Evolutionary conservation across 2,113 vertebrate genomes (phyloP), one percentile per base, ranked within the genome.

Genomic region (Ochotona curzoniae): DNA sequence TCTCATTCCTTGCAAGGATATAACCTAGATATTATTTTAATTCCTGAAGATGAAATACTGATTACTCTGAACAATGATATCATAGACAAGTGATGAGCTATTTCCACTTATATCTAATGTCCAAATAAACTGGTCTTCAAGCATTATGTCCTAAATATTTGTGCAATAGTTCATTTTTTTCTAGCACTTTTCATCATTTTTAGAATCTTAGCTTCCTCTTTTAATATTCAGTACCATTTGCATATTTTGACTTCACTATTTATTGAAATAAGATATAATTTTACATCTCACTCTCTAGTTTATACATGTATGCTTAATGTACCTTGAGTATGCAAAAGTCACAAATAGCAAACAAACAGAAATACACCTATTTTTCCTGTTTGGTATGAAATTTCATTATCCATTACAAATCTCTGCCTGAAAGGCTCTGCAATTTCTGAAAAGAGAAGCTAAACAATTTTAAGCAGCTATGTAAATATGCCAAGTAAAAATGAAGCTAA

Each of bases 401-500:
- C 73, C 26, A 32, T 95, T 83, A 67, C 51, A 96, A 86, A 80
- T 93, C 94, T 51, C 26, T 71, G 32, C 30, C 67, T 80, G n/a
- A 87, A 92, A 51, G 38, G 26, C n/a, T 80, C 8, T 82, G 60
- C 90, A 57, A 32, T n/a, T 93, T 86, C 88, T 94, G n/a, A 90
- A 93, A 93, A 94, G 6, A 89, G 57, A 94, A 20, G 38, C 57
- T 95, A 94, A 88, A 76, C 38, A 91, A 79, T 93, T 96, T 94
- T 54, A 90, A 90, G 23, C 28, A 79, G 60, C 82, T 95, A 78
- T 94, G 85, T 87, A 95, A 95, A 95, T 94, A 93, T 86, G 88
- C 95, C 92, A 94, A 92, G 75, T 86, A 91, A 90, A 85, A 93
- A 73, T 90, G 61, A 96, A 94, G 47, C 49, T 88, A 92, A 83